These are phyloP conservation scores for Aspidoscelis tigris DNA, from an alignment of 2,113 vertebrate genomes.

Conservation along the genomic window DNA sequence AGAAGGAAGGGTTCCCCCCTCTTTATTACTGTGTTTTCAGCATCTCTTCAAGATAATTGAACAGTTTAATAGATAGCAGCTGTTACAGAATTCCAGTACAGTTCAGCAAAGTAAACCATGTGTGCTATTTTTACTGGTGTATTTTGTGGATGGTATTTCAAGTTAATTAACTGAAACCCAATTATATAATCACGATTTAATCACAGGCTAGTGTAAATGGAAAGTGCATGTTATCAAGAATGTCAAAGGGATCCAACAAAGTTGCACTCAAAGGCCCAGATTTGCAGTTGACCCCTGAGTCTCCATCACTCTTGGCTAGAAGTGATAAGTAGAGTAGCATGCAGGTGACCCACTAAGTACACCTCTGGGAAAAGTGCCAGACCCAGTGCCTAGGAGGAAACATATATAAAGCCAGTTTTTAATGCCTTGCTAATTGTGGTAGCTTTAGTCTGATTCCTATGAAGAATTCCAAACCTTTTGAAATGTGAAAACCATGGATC, in stretches of 20 bases:
- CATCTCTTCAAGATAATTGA: slow-evolving; percentile 29
- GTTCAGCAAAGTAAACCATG: slow-evolving; percentile 10
- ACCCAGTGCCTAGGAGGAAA: not conserved
- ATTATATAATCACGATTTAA: slow-evolving; percentile 53
- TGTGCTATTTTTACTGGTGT: slow-evolving; percentile 24
- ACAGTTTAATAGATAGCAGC: slow-evolving; percentile 38
- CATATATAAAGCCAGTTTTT: not conserved
- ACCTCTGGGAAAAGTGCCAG: slow-evolving; percentile 9
- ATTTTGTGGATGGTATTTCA: slow-evolving; percentile 42
- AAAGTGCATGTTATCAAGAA: slow-evolving; percentile 37
- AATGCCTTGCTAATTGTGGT: not conserved
- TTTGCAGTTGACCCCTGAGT: slow-evolving; percentile 8
- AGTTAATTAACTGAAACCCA: slow-evolving; percentile 37
- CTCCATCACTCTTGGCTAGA: not conserved
- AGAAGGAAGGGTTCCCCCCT: not conserved
- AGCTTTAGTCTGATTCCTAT: not conserved
- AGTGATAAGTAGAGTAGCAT: not conserved
- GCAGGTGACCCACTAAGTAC: not conserved
- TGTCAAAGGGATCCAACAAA: not conserved
- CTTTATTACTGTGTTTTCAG: slow-evolving; percentile 9
- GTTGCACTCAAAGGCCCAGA: not conserved
- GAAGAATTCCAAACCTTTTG: not conserved
- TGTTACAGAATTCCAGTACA: not conserved
- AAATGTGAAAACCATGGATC: not conserved
- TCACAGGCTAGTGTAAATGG: slow-evolving; percentile 30